These are phyloP conservation scores for Psittacula echo DNA, from an alignment of 2,797 vertebrate genomes.

Conservation along the genomic window DNA sequence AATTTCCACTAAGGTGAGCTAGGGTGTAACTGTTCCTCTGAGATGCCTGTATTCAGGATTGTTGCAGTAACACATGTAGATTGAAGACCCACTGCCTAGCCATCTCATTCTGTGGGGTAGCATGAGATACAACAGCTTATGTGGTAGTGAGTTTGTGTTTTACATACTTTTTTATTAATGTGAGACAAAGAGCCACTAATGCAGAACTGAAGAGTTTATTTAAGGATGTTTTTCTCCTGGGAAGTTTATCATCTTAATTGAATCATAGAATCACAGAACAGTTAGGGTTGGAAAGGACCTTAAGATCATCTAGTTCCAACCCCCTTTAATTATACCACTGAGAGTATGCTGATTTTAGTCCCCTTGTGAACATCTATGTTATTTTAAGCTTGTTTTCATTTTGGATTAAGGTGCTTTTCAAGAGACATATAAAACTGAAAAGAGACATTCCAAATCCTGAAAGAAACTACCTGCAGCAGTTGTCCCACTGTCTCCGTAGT, in stretches of 20 bases:
- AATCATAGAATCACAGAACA: too few species aligned
- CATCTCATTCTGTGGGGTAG: neutral
- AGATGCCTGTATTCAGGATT: neutral
- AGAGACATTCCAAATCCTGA: neutral
- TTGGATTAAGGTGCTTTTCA: neutral
- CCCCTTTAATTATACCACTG: neutral
- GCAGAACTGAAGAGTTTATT: neutral
- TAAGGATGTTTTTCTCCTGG: neutral
- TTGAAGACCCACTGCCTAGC: neutral
- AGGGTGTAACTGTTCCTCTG: neutral
- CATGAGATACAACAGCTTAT: neutral
- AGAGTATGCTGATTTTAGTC: neutral
- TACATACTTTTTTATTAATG: neutral
- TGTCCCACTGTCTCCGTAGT: neutral
- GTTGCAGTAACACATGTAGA: accelerated
- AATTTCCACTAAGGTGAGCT: neutral
- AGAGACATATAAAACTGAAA: neutral
- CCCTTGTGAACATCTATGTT: neutral
- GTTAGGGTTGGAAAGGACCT: too few species aligned
- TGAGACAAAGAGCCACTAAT: neutral
- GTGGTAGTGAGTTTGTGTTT: neutral
- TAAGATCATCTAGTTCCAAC: too few species aligned
- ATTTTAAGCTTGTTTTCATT: conserved; percentile 14
- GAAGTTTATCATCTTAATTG: neutral
- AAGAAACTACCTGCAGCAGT: neutral